A percentile compares a stretch with the other conserved stretches of the same genome.
Conservation (phyloP, 2,113 vertebrate genomes). For the Serinus canaria region DNA sequence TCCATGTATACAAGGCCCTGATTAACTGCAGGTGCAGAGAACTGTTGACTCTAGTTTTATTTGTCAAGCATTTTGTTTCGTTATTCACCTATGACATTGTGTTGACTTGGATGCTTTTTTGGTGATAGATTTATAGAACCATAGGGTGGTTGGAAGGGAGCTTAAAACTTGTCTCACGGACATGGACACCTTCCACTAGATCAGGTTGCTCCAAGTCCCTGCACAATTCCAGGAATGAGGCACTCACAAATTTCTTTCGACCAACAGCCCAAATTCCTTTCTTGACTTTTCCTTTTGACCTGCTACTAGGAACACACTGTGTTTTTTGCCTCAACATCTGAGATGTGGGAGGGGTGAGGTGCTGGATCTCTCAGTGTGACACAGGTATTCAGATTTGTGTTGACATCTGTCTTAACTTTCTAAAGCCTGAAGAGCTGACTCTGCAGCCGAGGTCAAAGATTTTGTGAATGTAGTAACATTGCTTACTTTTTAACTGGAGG, state of each 20-base stretch:
- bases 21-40: not conserved
- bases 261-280: not conserved
- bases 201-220: not conserved
- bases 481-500: not conserved
- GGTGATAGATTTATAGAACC: not conserved
- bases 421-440: not conserved
- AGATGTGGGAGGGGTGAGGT: not conserved
- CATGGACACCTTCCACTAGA: not conserved
- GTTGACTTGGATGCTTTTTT: not conserved
- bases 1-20: not conserved
- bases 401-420: not conserved
- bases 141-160: not conserved
- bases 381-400: not conserved
- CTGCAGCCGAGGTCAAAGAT: not conserved
- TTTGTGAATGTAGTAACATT: not conserved
- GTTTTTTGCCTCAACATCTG: not conserved
- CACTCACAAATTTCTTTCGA: not conserved
- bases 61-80: not conserved
- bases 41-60: not conserved
- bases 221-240: not conserved
- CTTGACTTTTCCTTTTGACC: not conserved
- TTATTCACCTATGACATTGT: fast-evolving
- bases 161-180: not conserved
- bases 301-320: not conserved
- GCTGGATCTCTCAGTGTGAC: not conserved